Evolutionary conservation across 2,113 vertebrate species (phyloP).

Genomic region (Scortum barcoo): DNA sequence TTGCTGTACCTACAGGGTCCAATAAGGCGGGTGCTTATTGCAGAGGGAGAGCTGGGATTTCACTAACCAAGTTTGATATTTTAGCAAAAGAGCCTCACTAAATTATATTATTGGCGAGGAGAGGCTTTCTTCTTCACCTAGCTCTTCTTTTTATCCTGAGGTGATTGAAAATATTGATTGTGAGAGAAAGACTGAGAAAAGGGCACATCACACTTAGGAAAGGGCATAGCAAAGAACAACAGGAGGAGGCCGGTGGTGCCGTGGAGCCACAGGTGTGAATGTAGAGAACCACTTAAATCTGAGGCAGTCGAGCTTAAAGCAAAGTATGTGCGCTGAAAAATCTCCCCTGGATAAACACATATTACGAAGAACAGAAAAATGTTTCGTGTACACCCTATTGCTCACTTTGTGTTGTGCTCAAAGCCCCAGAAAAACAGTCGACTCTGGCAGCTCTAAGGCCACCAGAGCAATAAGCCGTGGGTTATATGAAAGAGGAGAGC

Average conservation of each 20-base stretch:
- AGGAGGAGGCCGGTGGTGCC: not conserved
- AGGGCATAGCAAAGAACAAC: slow-evolving; percentile 2
- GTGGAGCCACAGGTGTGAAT: slow-evolving; percentile 2
- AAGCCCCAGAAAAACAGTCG: not conserved
- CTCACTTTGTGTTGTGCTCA: not conserved
- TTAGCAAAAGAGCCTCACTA: slow-evolving; percentile 47
- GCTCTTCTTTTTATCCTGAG: slow-evolving; percentile 49
- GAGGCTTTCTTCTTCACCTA: slow-evolving; percentile 39
- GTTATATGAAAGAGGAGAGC: not conserved
- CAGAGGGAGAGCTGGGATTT: slow-evolving; percentile 64
- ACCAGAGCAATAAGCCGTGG: not conserved
- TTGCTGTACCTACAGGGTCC: slow-evolving; percentile 43
- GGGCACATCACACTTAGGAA: slow-evolving; percentile 14
- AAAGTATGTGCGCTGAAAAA: not conserved
- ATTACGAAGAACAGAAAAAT: not conserved
- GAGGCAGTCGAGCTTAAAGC: slow-evolving; percentile 2
- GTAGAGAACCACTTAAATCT: not conserved
- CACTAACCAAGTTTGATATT: slow-evolving; percentile 54
- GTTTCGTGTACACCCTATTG: not conserved
- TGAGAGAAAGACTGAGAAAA: slow-evolving; percentile 37
- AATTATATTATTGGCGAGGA: slow-evolving; percentile 48
- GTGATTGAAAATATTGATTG: slow-evolving; percentile 67
- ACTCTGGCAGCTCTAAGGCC: slow-evolving; percentile 1
- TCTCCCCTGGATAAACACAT: not conserved
- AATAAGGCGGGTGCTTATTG: slow-evolving; percentile 65